These are phyloP conservation scores for Notocelia uddmanniana DNA, from an alignment of 2,888 invertebrate species.

Conservation along the genomic window DNA sequence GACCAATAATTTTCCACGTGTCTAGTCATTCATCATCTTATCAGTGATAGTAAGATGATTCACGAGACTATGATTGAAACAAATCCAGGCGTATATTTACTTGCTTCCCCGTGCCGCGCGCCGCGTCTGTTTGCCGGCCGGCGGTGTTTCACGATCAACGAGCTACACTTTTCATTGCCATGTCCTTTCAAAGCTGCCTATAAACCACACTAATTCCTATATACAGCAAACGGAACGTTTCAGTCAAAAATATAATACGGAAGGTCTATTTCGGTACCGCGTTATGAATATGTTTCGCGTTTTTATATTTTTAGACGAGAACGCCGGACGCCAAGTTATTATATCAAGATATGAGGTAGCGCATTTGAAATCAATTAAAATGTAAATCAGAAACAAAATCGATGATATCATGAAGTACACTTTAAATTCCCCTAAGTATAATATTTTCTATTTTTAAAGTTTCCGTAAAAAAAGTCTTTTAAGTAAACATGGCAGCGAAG, in stretches of 20 bases:
- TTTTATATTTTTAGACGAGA: too few species aligned
- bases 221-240: background rate
- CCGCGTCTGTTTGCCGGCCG: background rate
- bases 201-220: constrained; percentile 17
- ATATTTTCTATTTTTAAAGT: too few species aligned
- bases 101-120: background rate
- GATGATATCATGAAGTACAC: background rate
- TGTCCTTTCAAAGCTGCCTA: constrained; percentile 28
- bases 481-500: background rate
- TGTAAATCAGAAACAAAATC: background rate
- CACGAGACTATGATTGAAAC: background rate
- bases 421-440: background rate
- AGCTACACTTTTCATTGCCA: constrained; percentile 10
- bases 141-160: constrained; percentile 3
- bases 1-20: too few species aligned
- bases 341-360: too few species aligned
- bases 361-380: too few species aligned
- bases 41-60: background rate
- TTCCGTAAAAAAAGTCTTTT: background rate
- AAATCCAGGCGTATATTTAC: background rate
- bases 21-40: too few species aligned
- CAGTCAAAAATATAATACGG: too few species aligned
- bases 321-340: too few species aligned
- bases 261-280: too few species aligned
- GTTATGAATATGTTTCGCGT: too few species aligned